phyloP scores from a whole-genome alignment of 2,888 invertebrate genomes.

The Cryptops parisi region DNA sequence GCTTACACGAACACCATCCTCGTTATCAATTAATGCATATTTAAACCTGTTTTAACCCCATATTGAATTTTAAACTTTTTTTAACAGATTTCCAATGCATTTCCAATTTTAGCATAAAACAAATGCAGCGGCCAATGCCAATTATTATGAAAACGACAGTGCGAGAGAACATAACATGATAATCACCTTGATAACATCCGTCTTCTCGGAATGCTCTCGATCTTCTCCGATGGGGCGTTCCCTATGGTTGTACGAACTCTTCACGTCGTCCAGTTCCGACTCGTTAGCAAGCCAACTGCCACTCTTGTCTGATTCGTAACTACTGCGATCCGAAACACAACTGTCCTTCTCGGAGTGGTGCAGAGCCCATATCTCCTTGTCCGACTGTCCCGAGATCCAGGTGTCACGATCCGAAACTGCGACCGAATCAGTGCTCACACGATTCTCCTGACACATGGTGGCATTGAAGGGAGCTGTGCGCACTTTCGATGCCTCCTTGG shows the following conservation, averaged over 20 bases:
- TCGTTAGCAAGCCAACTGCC: not conserved
- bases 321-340: not conserved
- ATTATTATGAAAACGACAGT: too few species aligned
- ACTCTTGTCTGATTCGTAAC: not conserved
- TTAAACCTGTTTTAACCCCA: too few species aligned
- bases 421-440: not conserved
- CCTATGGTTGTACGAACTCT: not conserved
- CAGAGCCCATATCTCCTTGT: not conserved
- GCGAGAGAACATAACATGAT: not conserved
- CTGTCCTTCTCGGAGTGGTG: not conserved
- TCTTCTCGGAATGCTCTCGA: not conserved
- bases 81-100: too few species aligned
- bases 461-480: slow-evolving; percentile 1
- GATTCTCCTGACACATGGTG: not conserved
- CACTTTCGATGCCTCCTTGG: slow-evolving; percentile 5
- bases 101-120: too few species aligned
- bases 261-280: not conserved
- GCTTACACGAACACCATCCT: too few species aligned
- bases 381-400: slow-evolving; percentile 1
- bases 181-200: not conserved
- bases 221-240: not conserved
- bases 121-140: too few species aligned
- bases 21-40: too few species aligned
- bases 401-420: not conserved
- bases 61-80: too few species aligned